Base-by-base conservation (phyloP, 2,113 vertebrate genomes). In the Fukomys damarensis region DNA sequence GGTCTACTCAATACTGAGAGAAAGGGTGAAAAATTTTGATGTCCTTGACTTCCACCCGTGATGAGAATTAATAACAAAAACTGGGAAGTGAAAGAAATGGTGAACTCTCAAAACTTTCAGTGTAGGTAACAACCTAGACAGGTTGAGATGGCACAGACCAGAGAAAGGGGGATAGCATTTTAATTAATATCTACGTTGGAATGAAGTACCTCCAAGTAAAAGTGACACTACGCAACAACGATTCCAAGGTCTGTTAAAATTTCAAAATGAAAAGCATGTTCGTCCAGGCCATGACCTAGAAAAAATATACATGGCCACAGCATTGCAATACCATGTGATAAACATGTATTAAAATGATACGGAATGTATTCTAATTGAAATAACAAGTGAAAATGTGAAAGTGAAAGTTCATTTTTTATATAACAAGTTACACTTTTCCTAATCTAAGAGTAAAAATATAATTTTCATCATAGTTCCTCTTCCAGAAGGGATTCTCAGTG, bases 181-280 rank as follows among this genome's bases (percentile, higher is more conserved):
- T 77, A 49, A 77, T 58, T 80, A 80, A 28, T 20, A 58, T 13
- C 52, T 58, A 5, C n/a, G 86, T 95, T 59, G 86, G 22, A 89
- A 63, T 56, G 59, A 84, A 11, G 0, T 77, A 56, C 54, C 56
- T 79, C 82, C 68, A 86, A 35, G 58, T 83, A 76, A 89, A 65
- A 89, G 24, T 56, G 32, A 49, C 12, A 24, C 1, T 68, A 88
- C 24, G 74, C 5, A 49, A 0, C 14, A 49, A 19, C 46, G 66
- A 74, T 43, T 66, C 8, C n/a, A 93, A 58, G 12, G 43, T 80
- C 3, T 63, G 9, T 38, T 83, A 89, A 95, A 93, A 96, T 76
- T 10, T 74, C 22, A 59, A 56, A 4, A 26, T 86, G 4, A 84
- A 38, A 96, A 74, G 8, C 19, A 14, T 38, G 5, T 28, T 4